phyloP scores from a whole-genome alignment of 2,888 invertebrate genomes.

The Archaeoteleia sp. region DNA sequence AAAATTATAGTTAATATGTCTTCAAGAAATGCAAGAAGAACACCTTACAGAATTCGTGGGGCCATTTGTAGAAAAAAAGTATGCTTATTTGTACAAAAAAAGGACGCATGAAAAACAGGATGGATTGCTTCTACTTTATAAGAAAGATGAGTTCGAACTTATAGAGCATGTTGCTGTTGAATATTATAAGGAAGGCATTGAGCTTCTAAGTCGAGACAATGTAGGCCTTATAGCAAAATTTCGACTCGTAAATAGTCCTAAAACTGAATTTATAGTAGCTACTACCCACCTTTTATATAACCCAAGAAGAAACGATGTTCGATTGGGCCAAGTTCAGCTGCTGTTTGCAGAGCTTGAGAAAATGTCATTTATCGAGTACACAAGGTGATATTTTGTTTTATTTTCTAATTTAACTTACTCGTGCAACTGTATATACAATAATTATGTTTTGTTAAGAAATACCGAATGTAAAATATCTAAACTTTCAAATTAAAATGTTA shows the following conservation, averaged over 20 bases:
- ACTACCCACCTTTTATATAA: slow-evolving; percentile 97
- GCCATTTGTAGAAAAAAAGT: slow-evolving; percentile 79
- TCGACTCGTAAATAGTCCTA: slow-evolving; percentile 76
- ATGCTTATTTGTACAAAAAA: slow-evolving; percentile 86
- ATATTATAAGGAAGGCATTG: slow-evolving; percentile 79
- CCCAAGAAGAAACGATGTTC: slow-evolving; percentile 90
- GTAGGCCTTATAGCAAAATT: slow-evolving; percentile 89
- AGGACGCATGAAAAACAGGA: slow-evolving; percentile 88
- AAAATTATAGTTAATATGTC: slow-evolving; percentile 83
- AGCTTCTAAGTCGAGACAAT: slow-evolving; percentile 89
- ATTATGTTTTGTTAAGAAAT: too few species aligned
- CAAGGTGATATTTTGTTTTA: slow-evolving; percentile 61
- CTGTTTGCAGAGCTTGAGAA: slow-evolving; percentile 90
- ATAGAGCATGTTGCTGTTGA: slow-evolving; percentile 83
- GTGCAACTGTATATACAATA: too few species aligned
- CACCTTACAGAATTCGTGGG: slow-evolving; percentile 81
- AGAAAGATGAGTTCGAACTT: slow-evolving; percentile 80
- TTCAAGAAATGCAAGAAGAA: slow-evolving; percentile 93
- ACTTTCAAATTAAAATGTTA: too few species aligned
- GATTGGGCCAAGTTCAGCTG: slow-evolving; percentile 90
- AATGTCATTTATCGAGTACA: slow-evolving; percentile 78
- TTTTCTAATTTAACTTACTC: too few species aligned
- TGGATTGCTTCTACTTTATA: slow-evolving; percentile 94
- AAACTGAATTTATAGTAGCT: slow-evolving; percentile 83
- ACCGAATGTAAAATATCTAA: too few species aligned